Conservation (phyloP, 2,797 vertebrate genomes). For the Muscicapa comitata region DNA sequence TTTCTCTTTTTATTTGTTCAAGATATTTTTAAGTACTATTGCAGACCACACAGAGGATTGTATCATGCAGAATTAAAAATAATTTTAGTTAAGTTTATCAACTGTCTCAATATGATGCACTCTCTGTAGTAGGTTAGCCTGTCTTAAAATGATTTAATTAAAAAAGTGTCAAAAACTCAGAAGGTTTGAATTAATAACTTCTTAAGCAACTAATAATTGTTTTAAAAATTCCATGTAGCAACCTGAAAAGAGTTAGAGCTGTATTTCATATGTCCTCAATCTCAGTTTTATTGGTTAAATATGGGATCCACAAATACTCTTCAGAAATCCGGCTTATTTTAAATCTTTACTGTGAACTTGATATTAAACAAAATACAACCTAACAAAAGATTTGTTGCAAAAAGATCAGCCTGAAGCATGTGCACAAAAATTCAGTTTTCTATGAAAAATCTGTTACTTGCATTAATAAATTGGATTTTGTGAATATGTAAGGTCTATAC, state of each 20-base stretch:
- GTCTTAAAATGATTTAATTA: not conserved
- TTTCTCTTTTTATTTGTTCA: not conserved
- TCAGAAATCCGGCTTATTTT: not conserved
- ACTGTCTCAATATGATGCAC: fast-evolving
- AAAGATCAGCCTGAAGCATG: not conserved
- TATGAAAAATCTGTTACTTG: not conserved
- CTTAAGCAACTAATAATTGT: not conserved
- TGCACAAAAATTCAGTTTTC: not conserved
- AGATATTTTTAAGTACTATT: not conserved
- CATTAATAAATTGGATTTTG: not conserved
- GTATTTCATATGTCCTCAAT: not conserved
- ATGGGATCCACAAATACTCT: not conserved
- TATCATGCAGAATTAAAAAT: not conserved
- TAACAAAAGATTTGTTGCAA: not conserved
- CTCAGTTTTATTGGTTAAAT: not conserved
- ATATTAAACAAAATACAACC: not conserved
- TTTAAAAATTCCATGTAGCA: not conserved
- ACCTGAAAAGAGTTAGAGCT: not conserved
- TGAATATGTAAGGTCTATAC: not conserved
- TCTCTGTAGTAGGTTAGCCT: not conserved
- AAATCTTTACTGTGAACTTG: not conserved
- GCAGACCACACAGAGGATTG: not conserved
- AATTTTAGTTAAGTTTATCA: not conserved
- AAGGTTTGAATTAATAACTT: not conserved
- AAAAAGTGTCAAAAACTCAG: not conserved